Base-by-base conservation (phyloP, 2,797 vertebrate genomes). In the Percopsis omiscomaycus region DNA sequence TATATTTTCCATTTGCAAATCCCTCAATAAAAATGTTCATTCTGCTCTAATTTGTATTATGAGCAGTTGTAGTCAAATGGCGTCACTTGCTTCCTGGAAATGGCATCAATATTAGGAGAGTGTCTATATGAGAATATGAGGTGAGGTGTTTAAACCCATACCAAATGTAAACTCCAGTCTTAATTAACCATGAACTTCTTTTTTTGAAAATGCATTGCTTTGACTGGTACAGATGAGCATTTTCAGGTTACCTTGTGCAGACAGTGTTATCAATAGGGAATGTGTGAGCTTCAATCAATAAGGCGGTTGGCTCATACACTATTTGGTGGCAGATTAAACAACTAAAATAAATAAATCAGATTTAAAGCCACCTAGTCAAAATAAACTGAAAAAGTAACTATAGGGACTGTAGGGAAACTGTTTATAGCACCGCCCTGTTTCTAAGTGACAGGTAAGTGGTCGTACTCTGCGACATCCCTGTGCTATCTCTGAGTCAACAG, bases 401-500 rank as follows among this genome's bases (percentile, higher is more conserved):
- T 1, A 29, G 13, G 52, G 30, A 27, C 45, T 58, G 27, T 50
- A 45, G 54, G 14, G 3, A 16, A 59, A 45, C 64, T 55, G 55
- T 71, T 53, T 5, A 61, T 76, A 46, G 72, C 81, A 74, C 79
- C 81, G 6, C 77, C 80, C 71, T 0, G 88, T 93, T 76, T 71
- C 91, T 83, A 87, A 57, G 91, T 80, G 71, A 86, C 75, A 0
- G 29, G 52, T 30, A 72, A 90, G 88, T 89, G 82, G 71, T 59
- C 29, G 46, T n/a, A 61, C 74, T 71, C 75, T 66, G 80, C 22
- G 79, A 62, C 71, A 61, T 81, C 77, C 63, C 56, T 63, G n/a
- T 66, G 80, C 83, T 79, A 85, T 88, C 74, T 69, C n/a, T 68
- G 74, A 89, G 89, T 92, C 89, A 91, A 91, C 88, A 90, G 55